Evolutionary conservation across 2,113 vertebrate species (phyloP).

Genomic region (Hippoglossus stenolepis): DNA sequence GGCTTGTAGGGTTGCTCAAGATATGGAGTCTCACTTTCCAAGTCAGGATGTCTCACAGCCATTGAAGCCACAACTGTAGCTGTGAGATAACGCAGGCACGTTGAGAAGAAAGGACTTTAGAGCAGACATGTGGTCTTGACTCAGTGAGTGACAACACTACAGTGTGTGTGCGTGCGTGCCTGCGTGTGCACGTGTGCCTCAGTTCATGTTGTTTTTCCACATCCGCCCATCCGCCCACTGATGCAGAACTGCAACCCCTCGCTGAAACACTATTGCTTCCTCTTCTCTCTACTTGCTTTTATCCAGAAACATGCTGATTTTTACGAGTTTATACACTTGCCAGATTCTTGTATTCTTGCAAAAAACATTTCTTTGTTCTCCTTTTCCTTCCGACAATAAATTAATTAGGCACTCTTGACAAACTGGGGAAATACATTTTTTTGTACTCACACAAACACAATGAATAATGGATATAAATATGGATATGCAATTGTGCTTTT

Average conservation of each 20-base stretch:
- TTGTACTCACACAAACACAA: slow-evolving; percentile 6
- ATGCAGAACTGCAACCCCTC: slow-evolving; percentile 54
- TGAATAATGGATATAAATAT: slow-evolving; percentile 2
- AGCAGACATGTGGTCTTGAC: slow-evolving; percentile 77
- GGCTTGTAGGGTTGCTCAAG: slow-evolving; percentile 82
- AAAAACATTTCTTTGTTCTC: background rate
- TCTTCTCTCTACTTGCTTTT: slow-evolving; percentile 61
- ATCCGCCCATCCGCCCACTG: slow-evolving; percentile 39
- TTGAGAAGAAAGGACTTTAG: slow-evolving; percentile 77
- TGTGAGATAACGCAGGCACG: slow-evolving; percentile 80
- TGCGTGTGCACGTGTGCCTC: slow-evolving; percentile 21
- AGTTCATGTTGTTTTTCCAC: slow-evolving; percentile 66
- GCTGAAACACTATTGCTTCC: slow-evolving; percentile 64
- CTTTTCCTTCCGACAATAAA: slow-evolving; percentile 21
- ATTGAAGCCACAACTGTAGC: slow-evolving; percentile 86
- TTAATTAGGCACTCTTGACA: slow-evolving; percentile 14
- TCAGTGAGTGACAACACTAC: slow-evolving; percentile 74
- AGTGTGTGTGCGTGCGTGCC: slow-evolving; percentile 37
- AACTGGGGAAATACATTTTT: background rate
- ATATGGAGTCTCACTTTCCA: slow-evolving; percentile 82
- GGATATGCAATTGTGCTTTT: slow-evolving; percentile 2
- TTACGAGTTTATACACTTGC: slow-evolving; percentile 27
- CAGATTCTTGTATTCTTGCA: slow-evolving; percentile 6
- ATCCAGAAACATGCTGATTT: slow-evolving; percentile 43
- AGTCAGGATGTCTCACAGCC: slow-evolving; percentile 83